Evolutionary conservation across 2,797 vertebrate genomes (phyloP).

Genomic region (Tarsius wallacei): DNA sequence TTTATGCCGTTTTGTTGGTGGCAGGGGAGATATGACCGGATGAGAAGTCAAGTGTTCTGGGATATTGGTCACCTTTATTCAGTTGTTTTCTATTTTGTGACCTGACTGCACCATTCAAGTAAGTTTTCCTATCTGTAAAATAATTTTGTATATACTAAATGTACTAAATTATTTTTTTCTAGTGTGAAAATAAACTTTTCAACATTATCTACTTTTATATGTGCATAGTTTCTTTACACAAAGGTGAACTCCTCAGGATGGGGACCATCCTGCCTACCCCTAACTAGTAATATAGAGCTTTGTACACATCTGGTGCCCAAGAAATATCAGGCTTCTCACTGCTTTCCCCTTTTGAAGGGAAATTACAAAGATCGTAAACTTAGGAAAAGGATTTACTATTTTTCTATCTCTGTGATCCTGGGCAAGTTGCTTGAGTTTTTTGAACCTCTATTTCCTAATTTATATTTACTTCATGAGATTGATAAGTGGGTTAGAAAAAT

Average conservation of each 20-base stretch:
- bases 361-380: neutral
- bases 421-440: neutral
- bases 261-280: neutral
- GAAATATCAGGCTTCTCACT: neutral
- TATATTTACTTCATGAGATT: conserved; percentile 6
- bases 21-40: neutral
- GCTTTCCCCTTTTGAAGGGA: neutral
- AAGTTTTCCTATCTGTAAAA: neutral
- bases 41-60: neutral
- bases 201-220: neutral
- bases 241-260: neutral
- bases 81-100: neutral
- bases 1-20: neutral
- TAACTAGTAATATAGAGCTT: neutral
- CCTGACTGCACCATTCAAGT: neutral
- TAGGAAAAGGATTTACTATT: neutral
- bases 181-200: neutral
- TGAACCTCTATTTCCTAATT: neutral
- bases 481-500: neutral
- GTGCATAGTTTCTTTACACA: neutral
- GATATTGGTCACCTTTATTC: neutral
- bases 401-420: conserved; percentile 15
- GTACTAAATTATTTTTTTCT: neutral
- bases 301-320: neutral
- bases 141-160: neutral